These are phyloP conservation scores for Andrena flavipes DNA, from an alignment of 2,888 invertebrate species.

Conservation along the genomic window DNA sequence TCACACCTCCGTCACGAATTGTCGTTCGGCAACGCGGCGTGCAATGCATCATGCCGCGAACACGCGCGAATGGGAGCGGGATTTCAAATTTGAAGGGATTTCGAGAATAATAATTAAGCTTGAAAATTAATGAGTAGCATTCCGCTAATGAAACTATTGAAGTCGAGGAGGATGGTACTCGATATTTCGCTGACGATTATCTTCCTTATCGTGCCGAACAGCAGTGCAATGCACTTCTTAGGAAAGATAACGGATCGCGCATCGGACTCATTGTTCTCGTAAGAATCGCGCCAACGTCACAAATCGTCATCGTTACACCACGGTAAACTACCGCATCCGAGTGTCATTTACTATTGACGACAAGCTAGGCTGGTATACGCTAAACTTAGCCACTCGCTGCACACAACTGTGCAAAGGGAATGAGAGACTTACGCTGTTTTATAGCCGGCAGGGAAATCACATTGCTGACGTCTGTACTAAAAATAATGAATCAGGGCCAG, in stretches of 20 bases:
- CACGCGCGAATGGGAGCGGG: not conserved
- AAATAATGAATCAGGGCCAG: slow-evolving; percentile 65
- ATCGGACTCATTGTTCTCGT: slow-evolving; percentile 73
- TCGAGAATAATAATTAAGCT: not conserved
- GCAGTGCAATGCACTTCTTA: slow-evolving; percentile 42
- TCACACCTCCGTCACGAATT: slow-evolving; percentile 62
- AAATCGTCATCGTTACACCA: slow-evolving; percentile 72
- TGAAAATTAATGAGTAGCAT: not conserved
- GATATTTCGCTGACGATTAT: not conserved
- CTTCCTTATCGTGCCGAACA: slow-evolving; percentile 21
- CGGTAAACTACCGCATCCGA: slow-evolving; percentile 73
- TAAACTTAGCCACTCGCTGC: slow-evolving; percentile 70
- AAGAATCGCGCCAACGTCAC: slow-evolving; percentile 69
- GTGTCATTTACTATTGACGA: slow-evolving; percentile 78
- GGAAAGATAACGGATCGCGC: slow-evolving; percentile 59
- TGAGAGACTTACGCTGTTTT: slow-evolving; percentile 58
- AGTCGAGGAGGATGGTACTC: not conserved
- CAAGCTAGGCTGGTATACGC: slow-evolving; percentile 65
- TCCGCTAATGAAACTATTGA: not conserved
- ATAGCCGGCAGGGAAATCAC: slow-evolving; percentile 54
- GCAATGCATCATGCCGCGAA: slow-evolving; percentile 11
- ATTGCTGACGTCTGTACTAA: slow-evolving; percentile 65
- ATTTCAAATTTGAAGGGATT: not conserved
- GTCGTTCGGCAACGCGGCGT: slow-evolving; percentile 13
- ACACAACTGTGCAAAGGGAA: slow-evolving; percentile 66